Percentiles rank a stretch among this genome's conserved stretches.
Conservation (phyloP, 1,140 invertebrate genomes). For the Pomacea maculata region DNA sequence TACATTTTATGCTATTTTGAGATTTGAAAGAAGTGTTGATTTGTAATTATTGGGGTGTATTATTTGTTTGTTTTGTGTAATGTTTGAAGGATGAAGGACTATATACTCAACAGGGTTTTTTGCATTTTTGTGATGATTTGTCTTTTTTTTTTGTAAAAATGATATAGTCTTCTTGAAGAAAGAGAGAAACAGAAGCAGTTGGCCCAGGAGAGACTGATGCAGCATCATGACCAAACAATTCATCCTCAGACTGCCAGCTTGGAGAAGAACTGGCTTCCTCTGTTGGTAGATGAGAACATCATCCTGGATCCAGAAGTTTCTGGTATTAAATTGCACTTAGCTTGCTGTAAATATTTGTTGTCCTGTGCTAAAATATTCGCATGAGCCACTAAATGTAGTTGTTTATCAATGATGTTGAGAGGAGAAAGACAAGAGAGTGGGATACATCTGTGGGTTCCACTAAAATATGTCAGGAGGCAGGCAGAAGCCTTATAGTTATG, state of each 20-base stretch:
- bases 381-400: no score
- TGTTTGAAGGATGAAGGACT: not conserved
- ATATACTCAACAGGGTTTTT: not conserved
- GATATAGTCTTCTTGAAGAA: constrained; percentile 44
- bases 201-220: constrained; percentile 48
- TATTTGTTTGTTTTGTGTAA: not conserved
- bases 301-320: no score
- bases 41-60: not conserved
- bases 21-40: not conserved
- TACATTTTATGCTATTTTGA: constrained; percentile 8
- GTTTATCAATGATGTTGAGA: no score
- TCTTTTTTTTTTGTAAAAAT: not conserved
- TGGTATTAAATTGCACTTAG: no score
- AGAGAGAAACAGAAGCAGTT: constrained; percentile 48
- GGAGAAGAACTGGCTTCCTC: not conserved
- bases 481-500: no score
- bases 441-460: no score
- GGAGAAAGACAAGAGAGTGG: no score
- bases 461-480: no score
- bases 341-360: no score
- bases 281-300: no score
- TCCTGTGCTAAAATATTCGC: no score
- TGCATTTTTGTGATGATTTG: not conserved
- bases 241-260: not conserved
- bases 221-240: constrained; percentile 27